phyloP scores from a whole-genome alignment of 2,113 vertebrate genomes.

The Esox niger region DNA sequence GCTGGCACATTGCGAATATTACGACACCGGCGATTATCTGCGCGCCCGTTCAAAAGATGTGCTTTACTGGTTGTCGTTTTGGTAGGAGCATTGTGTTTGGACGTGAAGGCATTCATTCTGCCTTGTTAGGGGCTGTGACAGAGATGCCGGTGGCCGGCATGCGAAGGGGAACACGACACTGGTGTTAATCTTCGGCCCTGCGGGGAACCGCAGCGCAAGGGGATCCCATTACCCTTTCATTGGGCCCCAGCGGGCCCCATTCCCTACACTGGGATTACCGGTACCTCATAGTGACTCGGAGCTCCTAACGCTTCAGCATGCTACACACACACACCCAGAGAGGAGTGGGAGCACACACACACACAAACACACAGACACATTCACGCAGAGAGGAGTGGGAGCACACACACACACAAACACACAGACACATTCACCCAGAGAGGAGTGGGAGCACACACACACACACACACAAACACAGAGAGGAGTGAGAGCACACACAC shows the following conservation, averaged over 20 bases:
- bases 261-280: conserved; percentile 62
- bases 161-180: conserved; percentile 84
- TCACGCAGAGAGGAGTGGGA: accelerated
- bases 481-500: too few species aligned
- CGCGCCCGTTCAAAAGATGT: too few species aligned
- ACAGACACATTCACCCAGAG: too few species aligned
- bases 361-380: too few species aligned
- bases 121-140: conserved; percentile 54
- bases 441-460: too few species aligned
- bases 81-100: neutral
- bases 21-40: too few species aligned
- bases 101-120: conserved; percentile 6
- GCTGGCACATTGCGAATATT: too few species aligned
- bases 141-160: conserved; percentile 76
- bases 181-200: conserved; percentile 86
- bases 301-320: neutral
- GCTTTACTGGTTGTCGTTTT: too few species aligned
- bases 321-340: neutral
- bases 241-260: conserved; percentile 70
- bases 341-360: too few species aligned
- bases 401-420: too few species aligned
- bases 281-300: conserved; percentile 59
- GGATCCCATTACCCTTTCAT: conserved; percentile 90
- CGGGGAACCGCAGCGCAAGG: conserved; percentile 83
- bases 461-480: too few species aligned